phyloP scores from a whole-genome alignment of 2,113 vertebrate genomes.

The Boulengeromyrus knoepffleri region DNA sequence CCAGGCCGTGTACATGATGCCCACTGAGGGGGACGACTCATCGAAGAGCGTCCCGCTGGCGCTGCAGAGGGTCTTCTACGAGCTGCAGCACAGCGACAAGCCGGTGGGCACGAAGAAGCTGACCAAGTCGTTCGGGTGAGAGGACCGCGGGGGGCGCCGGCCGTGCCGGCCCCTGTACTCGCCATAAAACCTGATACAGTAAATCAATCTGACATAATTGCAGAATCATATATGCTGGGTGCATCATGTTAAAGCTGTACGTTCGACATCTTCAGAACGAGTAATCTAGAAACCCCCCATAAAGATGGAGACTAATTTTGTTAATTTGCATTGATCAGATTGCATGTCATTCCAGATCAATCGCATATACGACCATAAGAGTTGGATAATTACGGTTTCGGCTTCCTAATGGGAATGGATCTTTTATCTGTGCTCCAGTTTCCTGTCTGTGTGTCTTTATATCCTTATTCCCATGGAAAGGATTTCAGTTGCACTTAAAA shows the following conservation, averaged over 20 bases:
- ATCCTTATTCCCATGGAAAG: not conserved
- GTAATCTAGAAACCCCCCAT: not conserved
- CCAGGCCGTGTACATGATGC: slow-evolving; percentile 99
- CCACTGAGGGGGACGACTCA: slow-evolving; percentile 96
- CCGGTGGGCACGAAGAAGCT: slow-evolving; percentile 98
- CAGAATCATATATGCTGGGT: not conserved
- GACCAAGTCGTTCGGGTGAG: slow-evolving; percentile 96
- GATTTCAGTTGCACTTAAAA: not conserved
- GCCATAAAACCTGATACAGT: not conserved
- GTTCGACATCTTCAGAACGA: not conserved
- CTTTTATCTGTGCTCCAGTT: not conserved
- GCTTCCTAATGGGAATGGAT: not conserved
- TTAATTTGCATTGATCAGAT: not conserved
- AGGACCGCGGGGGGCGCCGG: slow-evolving; percentile 1
- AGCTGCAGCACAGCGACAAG: slow-evolving; percentile 96
- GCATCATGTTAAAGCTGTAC: not conserved
- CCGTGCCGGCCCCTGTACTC: not conserved
- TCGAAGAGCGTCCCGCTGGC: slow-evolving; percentile 97
- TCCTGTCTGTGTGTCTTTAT: not conserved
- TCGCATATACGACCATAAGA: not conserved
- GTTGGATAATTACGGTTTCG: not conserved
- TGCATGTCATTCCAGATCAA: not conserved
- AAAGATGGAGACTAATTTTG: not conserved
- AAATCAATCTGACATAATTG: not conserved
- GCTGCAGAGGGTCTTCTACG: slow-evolving; percentile 95